These are phyloP conservation scores for Amniataba percoides DNA, from an alignment of 2,797 vertebrate species.

Conservation along the genomic window DNA sequence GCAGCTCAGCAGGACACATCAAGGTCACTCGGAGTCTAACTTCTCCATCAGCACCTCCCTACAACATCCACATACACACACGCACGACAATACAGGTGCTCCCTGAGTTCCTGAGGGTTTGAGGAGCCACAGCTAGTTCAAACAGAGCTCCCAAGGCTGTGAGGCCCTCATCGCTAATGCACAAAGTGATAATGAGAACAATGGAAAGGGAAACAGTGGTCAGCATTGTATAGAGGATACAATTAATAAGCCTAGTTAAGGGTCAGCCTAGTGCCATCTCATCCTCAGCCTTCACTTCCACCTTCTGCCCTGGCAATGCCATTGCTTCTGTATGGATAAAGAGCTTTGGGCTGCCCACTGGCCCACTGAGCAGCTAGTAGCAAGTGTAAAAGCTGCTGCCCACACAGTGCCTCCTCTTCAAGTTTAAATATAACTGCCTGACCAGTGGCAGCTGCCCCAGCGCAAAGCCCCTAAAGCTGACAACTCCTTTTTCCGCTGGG, in stretches of 20 bases:
- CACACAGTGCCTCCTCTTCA: constrained; percentile 68
- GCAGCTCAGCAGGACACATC: constrained; percentile 76
- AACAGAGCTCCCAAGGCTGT: constrained; percentile 24
- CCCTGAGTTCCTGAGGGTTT: constrained; percentile 7
- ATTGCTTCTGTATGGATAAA: constrained; percentile 83
- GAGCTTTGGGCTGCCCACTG: constrained; percentile 78
- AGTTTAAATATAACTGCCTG: constrained; percentile 85
- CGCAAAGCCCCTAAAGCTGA: constrained; percentile 85
- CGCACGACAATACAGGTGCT: constrained; percentile 33
- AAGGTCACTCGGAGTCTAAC: constrained; percentile 75
- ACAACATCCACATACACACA: constrained; percentile 33
- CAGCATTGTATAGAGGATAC: constrained; percentile 51
- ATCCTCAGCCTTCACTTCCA: constrained; percentile 56
- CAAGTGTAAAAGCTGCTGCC: constrained; percentile 82
- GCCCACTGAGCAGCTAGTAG: constrained; percentile 79
- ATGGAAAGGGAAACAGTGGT: constrained; percentile 47
- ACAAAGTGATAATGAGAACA: constrained; percentile 64
- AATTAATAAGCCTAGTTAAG: constrained; percentile 57
- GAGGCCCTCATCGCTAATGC: constrained; percentile 34
- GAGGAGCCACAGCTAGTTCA: constrained; percentile 21
- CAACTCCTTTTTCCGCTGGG: constrained; percentile 78
- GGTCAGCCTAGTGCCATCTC: constrained; percentile 50
- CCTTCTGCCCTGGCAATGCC: constrained; percentile 63
- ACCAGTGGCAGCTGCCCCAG: constrained; percentile 82
- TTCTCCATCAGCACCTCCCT: constrained; percentile 76